phyloP scores from a whole-genome alignment of 2,888 invertebrate species.

The Temnothorax unifasciatus region DNA sequence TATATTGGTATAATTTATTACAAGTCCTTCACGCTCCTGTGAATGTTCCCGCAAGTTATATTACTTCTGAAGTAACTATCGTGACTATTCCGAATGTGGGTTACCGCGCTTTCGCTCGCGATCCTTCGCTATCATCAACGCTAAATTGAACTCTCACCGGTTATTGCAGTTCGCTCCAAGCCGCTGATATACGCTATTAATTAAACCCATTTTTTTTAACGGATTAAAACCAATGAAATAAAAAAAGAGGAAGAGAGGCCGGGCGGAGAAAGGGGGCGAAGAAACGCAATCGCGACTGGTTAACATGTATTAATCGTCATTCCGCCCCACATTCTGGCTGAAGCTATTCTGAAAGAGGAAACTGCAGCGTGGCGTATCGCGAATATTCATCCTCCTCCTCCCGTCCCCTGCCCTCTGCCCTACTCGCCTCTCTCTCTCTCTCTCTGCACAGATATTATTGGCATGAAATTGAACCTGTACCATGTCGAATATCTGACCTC shows the following conservation, averaged over 20 bases:
- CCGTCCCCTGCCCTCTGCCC: not conserved
- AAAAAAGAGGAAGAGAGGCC: not conserved
- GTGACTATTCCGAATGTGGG: conserved; percentile 52
- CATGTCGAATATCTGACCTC: conserved; percentile 79
- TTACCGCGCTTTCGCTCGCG: conserved; percentile 45
- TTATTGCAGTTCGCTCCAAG: conserved; percentile 38
- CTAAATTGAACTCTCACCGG: conserved; percentile 48
- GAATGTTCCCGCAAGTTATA: conserved; percentile 48
- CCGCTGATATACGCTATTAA: conserved; percentile 53
- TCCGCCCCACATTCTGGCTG: not conserved
- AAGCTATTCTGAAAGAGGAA: conserved; percentile 44
- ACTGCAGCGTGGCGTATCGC: conserved; percentile 34
- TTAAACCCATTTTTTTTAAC: conserved; percentile 46
- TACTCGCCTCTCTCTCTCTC: conserved; percentile 47
- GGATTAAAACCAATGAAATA: conserved; percentile 39
- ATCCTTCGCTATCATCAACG: conserved; percentile 47
- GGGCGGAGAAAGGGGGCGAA: conserved; percentile 4
- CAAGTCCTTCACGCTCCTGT: conserved; percentile 32
- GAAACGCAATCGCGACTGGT: conserved; percentile 25
- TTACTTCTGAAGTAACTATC: conserved; percentile 48
- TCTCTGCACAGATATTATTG: conserved; percentile 77
- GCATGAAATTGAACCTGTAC: conserved; percentile 78
- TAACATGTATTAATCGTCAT: conserved; percentile 39
- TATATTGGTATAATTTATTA: conserved; percentile 50
- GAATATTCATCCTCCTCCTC: conserved; percentile 50